Base-by-base conservation (phyloP, 2,113 vertebrate genomes). In the Bubo blakistoni region DNA sequence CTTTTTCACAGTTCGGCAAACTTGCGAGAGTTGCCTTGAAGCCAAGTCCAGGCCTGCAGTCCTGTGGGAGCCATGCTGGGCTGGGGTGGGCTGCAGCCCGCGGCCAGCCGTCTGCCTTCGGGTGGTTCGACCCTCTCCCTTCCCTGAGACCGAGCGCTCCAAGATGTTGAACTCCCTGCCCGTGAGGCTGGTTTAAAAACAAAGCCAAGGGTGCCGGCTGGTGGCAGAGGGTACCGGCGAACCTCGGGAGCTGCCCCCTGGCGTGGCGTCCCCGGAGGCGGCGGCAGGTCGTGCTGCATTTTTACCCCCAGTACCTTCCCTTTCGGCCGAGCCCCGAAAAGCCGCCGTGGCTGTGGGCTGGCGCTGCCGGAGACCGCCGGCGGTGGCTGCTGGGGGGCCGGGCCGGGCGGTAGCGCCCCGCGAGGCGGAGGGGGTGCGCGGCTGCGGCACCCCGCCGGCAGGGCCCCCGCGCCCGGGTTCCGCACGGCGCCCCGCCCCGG, bases 181-280 rank as follows among this genome's bases (percentile, higher is more conserved):
- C 19, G 0, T 4, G 2, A 20, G 25, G 2, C 9, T 0, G 38
- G 14, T 4, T 22, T 7, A 7, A 5, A 22, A 26, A 6, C 6
- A 1, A 5, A 8, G n/a, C 29, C 1, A 7, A 16, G 8, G 9
- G 10, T 16, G 49, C 24, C 11, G 18, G 19, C 0, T 1, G 21
- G 21, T 2, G 61, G 27, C 26, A 2, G 8, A 4, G 20, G 9
- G 5, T 7, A 10, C 32, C 2, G 38, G 7, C 3, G 18, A 12
- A 1, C 22, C 11, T 2, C 5, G 25, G 49, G 6, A 18, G 29
- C 32, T 3, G 34, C 30, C 16, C 21, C 2, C 40, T 1, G 30
- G 19, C 30, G 12, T 1, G n/a, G 15, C n/a, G 10, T 3, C n/a
- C 15, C 54, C 20, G 15, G 2, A 3, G 27, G 20, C 26, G 13